phyloP scores from a whole-genome alignment of 2,888 invertebrate species.

The Mythimna vitellina region DNA sequence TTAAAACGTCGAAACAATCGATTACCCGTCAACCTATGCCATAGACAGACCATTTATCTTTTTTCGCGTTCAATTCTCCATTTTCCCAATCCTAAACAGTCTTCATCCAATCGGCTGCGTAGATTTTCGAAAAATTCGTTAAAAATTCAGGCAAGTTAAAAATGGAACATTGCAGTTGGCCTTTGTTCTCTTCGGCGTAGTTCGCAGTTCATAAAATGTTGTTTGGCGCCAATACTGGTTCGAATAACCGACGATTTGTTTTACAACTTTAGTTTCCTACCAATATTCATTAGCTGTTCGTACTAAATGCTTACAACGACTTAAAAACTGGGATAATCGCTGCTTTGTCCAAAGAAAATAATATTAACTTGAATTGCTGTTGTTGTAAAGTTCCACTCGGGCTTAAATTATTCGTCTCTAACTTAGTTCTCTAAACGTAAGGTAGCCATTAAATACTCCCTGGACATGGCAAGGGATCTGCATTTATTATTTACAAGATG shows the following conservation, averaged over 20 bases:
- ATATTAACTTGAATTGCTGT: background rate
- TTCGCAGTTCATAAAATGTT: conserved; percentile 49
- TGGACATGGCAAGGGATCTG: background rate
- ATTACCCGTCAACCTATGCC: background rate
- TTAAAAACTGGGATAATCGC: conserved; percentile 20
- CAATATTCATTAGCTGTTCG: conserved; percentile 6
- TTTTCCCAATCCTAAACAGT: conserved; percentile 1
- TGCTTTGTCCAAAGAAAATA: conserved; percentile 4
- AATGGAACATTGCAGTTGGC: conserved; percentile 28
- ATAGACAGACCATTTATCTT: conserved; percentile 6
- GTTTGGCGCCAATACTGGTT: conserved; percentile 12
- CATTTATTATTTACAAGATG: conserved; percentile 6
- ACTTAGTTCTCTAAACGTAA: too few species aligned
- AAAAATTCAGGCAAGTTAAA: conserved; percentile 24
- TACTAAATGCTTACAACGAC: background rate
- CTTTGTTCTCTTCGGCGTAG: conserved; percentile 26
- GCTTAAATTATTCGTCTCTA: too few species aligned
- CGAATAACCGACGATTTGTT: conserved; percentile 30
- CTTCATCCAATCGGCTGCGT: background rate
- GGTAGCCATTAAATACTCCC: background rate
- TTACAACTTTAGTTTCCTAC: conserved; percentile 16
- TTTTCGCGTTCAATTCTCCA: background rate
- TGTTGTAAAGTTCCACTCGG: background rate
- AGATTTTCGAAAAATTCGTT: conserved; percentile 9
- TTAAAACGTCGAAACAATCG: background rate